A percentile compares a stretch with the other conserved stretches of the same genome.
Evolutionary conservation across 2,888 invertebrate genomes (phyloP).

Genomic region (Ormyrus rosae): DNA sequence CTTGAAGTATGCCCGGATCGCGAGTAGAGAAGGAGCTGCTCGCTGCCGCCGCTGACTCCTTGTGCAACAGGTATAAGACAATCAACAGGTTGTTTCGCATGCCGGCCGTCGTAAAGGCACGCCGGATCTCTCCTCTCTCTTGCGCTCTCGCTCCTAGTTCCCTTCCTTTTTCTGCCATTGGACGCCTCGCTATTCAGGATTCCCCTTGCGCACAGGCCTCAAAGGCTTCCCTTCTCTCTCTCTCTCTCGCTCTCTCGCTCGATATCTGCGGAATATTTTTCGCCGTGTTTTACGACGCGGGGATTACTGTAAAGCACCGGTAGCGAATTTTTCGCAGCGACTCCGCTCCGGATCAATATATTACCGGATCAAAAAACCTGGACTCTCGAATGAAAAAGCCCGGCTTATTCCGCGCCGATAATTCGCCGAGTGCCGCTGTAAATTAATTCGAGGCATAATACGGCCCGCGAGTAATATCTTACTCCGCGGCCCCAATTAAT

Average conservation of each 20-base stretch:
- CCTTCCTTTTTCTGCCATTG: slow-evolving; percentile 52
- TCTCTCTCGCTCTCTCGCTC: slow-evolving; percentile 35
- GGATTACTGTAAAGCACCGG: slow-evolving; percentile 42
- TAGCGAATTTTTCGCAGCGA: slow-evolving; percentile 42
- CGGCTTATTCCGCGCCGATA: slow-evolving; percentile 15
- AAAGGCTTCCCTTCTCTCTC: slow-evolving; percentile 45
- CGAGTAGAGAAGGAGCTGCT: slow-evolving; percentile 60
- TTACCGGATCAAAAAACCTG: slow-evolving; percentile 33
- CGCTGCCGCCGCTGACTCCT: slow-evolving; percentile 43
- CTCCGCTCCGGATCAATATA: slow-evolving; percentile 36
- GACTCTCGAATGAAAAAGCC: background rate
- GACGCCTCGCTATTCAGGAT: slow-evolving; percentile 54
- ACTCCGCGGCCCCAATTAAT: slow-evolving; percentile 19
- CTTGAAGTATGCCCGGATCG: slow-evolving; percentile 63
- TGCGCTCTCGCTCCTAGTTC: slow-evolving; percentile 33
- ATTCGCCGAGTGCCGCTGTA: slow-evolving; percentile 29
- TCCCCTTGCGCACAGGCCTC: slow-evolving; percentile 37
- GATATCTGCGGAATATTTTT: slow-evolving; percentile 51
- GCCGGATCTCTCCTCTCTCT: slow-evolving; percentile 51
- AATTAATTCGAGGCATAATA: slow-evolving; percentile 43
- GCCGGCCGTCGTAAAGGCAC: slow-evolving; percentile 66
- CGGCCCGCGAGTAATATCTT: slow-evolving; percentile 31
- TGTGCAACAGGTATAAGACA: slow-evolving; percentile 70
- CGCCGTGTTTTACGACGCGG: slow-evolving; percentile 43
- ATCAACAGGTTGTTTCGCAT: slow-evolving; percentile 73